Conservation (phyloP, 1,140 invertebrate genomes). For the Microplitis demolitor region DNA sequence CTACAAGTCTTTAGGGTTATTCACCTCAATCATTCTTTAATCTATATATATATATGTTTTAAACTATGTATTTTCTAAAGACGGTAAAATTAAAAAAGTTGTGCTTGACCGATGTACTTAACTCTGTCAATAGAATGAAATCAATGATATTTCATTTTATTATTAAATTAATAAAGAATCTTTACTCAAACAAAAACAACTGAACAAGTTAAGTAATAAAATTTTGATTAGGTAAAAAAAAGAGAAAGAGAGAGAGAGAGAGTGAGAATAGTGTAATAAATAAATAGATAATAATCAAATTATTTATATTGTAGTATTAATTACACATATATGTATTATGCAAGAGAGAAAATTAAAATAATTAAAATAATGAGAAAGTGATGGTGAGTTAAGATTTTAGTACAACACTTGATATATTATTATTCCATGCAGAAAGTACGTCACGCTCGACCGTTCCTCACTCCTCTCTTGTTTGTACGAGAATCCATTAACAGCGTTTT, state of each 20-base stretch:
- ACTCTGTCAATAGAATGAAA: neutral
- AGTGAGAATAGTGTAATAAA: no score
- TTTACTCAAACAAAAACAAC: no score
- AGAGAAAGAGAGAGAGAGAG: no score
- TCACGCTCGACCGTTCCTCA: neutral
- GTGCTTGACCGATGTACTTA: conserved; percentile 25
- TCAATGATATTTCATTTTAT: neutral
- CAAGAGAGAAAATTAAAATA: no score
- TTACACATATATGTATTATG: no score
- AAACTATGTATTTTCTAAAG: neutral
- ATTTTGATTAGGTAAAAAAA: no score
- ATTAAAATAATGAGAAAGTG: no score
- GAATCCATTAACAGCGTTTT: conserved; percentile 34
- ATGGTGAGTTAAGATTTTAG: no score
- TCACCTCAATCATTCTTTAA: conserved; percentile 3
- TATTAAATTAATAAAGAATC: neutral
- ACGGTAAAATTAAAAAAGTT: conserved; percentile 30
- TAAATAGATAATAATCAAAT: no score
- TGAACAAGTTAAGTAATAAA: no score
- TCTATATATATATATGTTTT: conserved; percentile 9
- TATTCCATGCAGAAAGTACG: neutral
- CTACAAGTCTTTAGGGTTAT: neutral
- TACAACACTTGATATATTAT: neutral
- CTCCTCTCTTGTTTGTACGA: conserved; percentile 11
- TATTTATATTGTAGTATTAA: no score